A percentile compares a stretch with the other conserved stretches of the same genome.
Conservation (phyloP, 2,888 invertebrate species). For the Malthinus seriepunctatus region DNA sequence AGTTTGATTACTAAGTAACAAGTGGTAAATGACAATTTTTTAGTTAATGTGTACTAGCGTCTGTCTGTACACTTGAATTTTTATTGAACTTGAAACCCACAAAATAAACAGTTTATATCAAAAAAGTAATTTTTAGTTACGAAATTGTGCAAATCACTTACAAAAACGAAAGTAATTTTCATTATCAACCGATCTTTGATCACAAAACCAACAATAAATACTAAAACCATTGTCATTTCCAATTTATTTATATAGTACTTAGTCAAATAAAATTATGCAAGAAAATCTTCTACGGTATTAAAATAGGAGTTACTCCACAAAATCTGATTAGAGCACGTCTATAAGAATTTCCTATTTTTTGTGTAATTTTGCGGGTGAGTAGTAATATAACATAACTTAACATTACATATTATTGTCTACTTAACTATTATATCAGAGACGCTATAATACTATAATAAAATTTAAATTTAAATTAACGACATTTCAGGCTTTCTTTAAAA, state of each 20-base stretch:
- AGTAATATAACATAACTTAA: background rate
- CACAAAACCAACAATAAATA: slow-evolving; percentile 10
- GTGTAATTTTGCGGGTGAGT: slow-evolving; percentile 22
- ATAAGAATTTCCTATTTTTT: slow-evolving; percentile 6
- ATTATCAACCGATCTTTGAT: slow-evolving; percentile 1
- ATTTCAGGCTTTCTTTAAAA: background rate
- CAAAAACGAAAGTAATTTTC: slow-evolving; percentile 14
- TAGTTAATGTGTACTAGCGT: too few species aligned
- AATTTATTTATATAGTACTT: slow-evolving; percentile 16
- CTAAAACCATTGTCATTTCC: slow-evolving; percentile 7
- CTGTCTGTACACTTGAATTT: too few species aligned
- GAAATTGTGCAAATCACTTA: slow-evolving; percentile 15
- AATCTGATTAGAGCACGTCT: slow-evolving; percentile 5
- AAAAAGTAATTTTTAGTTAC: too few species aligned
- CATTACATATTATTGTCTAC: background rate
- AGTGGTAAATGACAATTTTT: too few species aligned
- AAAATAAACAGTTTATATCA: too few species aligned
- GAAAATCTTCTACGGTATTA: slow-evolving; percentile 13
- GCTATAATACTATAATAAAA: background rate
- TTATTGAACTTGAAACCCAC: too few species aligned
- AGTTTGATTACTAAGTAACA: too few species aligned
- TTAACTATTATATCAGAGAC: background rate
- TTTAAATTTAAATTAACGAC: background rate
- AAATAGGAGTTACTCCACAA: slow-evolving; percentile 9
- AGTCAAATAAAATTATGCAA: slow-evolving; percentile 20